phyloP scores from a whole-genome alignment of 2,113 vertebrate genomes.

The Sterrhoptilus dennistouni region DNA sequence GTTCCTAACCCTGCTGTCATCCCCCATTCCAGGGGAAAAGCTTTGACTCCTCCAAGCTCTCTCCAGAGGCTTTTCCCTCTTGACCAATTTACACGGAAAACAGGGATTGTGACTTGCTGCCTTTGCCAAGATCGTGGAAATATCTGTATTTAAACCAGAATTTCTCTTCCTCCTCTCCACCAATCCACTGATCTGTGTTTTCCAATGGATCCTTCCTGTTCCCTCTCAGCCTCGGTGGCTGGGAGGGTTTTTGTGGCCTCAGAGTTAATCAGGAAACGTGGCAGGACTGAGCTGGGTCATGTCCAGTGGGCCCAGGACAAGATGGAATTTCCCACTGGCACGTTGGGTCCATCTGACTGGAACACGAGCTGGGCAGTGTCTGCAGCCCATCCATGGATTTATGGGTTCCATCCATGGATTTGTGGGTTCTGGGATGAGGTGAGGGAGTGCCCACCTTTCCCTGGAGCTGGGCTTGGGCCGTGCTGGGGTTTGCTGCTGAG shows the following conservation, averaged over 20 bases:
- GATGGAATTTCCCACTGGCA: not conserved
- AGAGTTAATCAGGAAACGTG: not conserved
- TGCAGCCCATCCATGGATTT: not conserved
- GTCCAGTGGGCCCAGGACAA: not conserved
- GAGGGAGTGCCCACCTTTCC: not conserved
- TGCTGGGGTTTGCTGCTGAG: not conserved
- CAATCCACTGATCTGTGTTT: not conserved
- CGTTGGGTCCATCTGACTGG: not conserved
- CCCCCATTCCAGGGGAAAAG: not conserved
- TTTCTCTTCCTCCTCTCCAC: not conserved
- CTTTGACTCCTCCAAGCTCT: not conserved
- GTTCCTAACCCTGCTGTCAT: not conserved
- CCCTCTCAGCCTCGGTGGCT: not conserved
- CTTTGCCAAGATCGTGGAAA: not conserved
- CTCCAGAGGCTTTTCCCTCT: not conserved
- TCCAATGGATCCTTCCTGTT: not conserved
- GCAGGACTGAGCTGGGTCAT: not conserved
- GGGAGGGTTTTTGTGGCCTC: slow-evolving; percentile 18
- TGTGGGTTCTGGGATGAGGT: not conserved
- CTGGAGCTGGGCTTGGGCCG: not conserved
- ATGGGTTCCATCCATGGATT: no score
- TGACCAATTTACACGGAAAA: not conserved
- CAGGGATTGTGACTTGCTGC: not conserved
- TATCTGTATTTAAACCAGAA: not conserved
- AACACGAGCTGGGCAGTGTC: not conserved